Conservation (phyloP, 1,140 invertebrate genomes). For the Xylocopa sonorina region DNA sequence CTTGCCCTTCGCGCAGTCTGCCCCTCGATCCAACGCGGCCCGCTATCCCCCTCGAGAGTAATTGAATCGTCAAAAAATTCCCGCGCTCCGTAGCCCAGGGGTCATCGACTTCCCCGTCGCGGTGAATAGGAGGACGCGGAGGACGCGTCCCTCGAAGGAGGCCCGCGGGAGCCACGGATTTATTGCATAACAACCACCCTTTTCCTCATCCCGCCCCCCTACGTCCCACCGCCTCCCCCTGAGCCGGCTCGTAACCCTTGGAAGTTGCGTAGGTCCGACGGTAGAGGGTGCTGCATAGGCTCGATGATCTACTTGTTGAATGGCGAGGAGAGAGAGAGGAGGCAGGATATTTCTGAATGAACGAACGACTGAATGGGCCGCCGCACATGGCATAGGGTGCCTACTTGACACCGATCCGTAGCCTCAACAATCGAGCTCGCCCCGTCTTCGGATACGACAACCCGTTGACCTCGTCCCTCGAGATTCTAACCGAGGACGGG, state of each 20-base stretch:
- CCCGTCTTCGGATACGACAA: conserved; percentile 46
- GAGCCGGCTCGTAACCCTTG: conserved; percentile 68
- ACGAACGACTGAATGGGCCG: conserved; percentile 71
- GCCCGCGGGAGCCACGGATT: conserved; percentile 64
- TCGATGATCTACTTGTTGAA: conserved; percentile 73
- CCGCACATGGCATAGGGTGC: conserved; percentile 70
- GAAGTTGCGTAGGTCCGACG: conserved; percentile 71
- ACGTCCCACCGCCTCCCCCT: too few species aligned
- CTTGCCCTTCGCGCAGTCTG: not conserved
- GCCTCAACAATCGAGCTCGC: conserved; percentile 65
- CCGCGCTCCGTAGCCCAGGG: conserved; percentile 28
- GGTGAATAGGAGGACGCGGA: conserved; percentile 20
- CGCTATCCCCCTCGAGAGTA: conserved; percentile 27
- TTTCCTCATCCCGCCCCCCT: too few species aligned
- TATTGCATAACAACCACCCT: conserved; percentile 70
- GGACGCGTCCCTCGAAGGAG: conserved; percentile 61
- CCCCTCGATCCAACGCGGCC: conserved; percentile 21
- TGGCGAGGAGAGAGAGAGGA: conserved; percentile 61
- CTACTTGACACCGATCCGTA: conserved; percentile 72
- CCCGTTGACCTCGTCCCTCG: conserved; percentile 40
- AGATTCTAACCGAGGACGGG: not conserved
- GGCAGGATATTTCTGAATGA: conserved; percentile 72
- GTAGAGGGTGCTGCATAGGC: conserved; percentile 70
- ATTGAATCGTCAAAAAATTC: conserved; percentile 60
- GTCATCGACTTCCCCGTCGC: conserved; percentile 43